phyloP scores from a whole-genome alignment of 1,140 invertebrate genomes.

The Drosophila pallidifrons region DNA sequence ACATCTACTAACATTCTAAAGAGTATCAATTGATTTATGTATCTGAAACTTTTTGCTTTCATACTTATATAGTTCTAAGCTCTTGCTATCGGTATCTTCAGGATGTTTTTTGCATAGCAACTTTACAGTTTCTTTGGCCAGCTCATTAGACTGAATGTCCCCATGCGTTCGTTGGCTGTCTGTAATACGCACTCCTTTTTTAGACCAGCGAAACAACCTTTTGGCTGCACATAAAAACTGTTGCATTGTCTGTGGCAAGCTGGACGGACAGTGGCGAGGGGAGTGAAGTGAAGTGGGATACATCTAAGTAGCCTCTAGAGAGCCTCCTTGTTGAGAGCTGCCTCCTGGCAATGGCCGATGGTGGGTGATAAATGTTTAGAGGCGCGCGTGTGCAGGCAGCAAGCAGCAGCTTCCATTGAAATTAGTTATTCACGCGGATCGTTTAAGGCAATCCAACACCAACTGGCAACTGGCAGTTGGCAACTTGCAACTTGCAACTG shows the following conservation, averaged over 20 bases:
- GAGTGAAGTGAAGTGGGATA: background rate
- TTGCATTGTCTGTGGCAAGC: slow-evolving; percentile 41
- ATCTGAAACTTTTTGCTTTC: background rate
- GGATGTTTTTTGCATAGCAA: slow-evolving; percentile 1
- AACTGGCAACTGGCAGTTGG: slow-evolving; percentile 43
- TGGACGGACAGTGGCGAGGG: too few species aligned
- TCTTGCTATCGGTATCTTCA: background rate
- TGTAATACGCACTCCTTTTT: slow-evolving; percentile 57
- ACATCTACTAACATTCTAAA: slow-evolving; percentile 7
- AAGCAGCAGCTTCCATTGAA: slow-evolving; percentile 74
- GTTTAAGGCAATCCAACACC: slow-evolving; percentile 84
- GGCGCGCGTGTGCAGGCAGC: slow-evolving; percentile 58
- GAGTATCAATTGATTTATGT: slow-evolving; percentile 20
- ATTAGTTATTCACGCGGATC: slow-evolving; percentile 84
- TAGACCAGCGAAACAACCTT: slow-evolving; percentile 23
- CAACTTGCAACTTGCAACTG: slow-evolving; percentile 30
- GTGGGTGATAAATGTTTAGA: slow-evolving; percentile 81
- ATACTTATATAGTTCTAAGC: background rate
- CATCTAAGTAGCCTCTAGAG: slow-evolving; percentile 10
- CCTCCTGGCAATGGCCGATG: slow-evolving; percentile 66
- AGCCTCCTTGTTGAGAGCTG: slow-evolving; percentile 34
- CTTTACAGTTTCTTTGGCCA: slow-evolving; percentile 9
- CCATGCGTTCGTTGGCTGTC: slow-evolving; percentile 24
- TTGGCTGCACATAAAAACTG: slow-evolving; percentile 44
- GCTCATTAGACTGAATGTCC: slow-evolving; percentile 44